Percentiles rank a stretch among this genome's conserved stretches.
Evolutionary conservation across 2,113 vertebrate species (phyloP).

Genomic region (Sula dactylatra): DNA sequence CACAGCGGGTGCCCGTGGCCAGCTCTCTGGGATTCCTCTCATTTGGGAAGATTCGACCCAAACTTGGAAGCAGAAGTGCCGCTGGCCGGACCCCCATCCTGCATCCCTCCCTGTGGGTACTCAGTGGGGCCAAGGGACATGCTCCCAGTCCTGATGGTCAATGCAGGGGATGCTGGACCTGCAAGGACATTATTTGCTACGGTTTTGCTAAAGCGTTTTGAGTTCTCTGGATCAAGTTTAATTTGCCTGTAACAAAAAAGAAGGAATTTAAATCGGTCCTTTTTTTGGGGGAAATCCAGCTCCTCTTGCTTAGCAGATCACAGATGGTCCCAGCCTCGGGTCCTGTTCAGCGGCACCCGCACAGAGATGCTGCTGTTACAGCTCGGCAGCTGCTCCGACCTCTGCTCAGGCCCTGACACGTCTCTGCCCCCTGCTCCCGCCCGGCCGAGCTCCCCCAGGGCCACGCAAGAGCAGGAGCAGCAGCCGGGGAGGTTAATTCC

Average conservation of each 20-base stretch:
- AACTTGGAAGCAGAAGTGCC: background rate
- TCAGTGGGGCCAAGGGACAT: accelerated
- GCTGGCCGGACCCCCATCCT: accelerated
- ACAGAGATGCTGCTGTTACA: background rate
- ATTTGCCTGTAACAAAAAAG: background rate
- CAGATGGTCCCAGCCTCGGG: background rate
- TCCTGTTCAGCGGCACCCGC: background rate
- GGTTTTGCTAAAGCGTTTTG: background rate
- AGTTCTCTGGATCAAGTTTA: background rate
- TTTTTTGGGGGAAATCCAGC: background rate
- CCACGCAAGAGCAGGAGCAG: background rate
- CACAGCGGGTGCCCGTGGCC: accelerated
- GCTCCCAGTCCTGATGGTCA: accelerated
- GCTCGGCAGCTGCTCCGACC: background rate
- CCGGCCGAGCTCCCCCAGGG: background rate
- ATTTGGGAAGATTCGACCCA: background rate
- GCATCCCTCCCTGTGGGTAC: too few relatives aligned
- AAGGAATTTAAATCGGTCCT: background rate
- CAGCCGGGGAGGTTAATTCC: background rate
- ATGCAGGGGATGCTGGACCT: background rate
- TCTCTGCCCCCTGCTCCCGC: background rate
- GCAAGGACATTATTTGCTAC: background rate
- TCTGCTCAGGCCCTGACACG: accelerated
- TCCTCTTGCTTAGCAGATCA: background rate
- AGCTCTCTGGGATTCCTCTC: background rate